Evolutionary conservation across 2,888 invertebrate genomes (phyloP).

Genomic region (Stenurella melanura): DNA sequence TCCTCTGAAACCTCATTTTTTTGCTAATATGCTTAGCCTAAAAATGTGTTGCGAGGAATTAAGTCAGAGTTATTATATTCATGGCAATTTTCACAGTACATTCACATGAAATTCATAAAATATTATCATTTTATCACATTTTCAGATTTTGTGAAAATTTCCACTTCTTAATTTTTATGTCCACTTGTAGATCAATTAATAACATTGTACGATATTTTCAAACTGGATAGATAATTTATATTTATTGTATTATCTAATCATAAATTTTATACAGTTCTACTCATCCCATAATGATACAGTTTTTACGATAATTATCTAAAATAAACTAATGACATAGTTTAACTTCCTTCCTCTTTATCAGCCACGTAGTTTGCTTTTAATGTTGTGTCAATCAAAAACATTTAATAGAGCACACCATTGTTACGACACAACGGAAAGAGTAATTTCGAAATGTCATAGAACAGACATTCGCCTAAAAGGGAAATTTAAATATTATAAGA

Average conservation of each 20-base stretch:
- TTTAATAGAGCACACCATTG: slow-evolving; percentile 43
- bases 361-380: slow-evolving; percentile 39
- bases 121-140: background rate
- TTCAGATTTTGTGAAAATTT: background rate
- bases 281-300: slow-evolving; percentile 16
- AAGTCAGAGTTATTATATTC: too few species aligned
- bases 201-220: background rate
- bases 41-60: too few species aligned
- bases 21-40: too few species aligned
- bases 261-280: slow-evolving; percentile 18
- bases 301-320: slow-evolving; percentile 34
- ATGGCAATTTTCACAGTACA: too few species aligned
- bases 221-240: background rate
- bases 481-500: slow-evolving; percentile 3
- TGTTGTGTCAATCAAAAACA: slow-evolving; percentile 47
- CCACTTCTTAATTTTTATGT: background rate
- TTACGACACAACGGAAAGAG: slow-evolving; percentile 49
- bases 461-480: slow-evolving; percentile 7
- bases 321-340: slow-evolving; percentile 27
- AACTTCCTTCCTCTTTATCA: slow-evolving; percentile 26
- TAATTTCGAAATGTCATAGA: slow-evolving; percentile 43
- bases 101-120: too few species aligned
- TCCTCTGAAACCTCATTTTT: too few species aligned
- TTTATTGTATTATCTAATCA: slow-evolving; percentile 1
- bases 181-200: background rate